Base-by-base conservation (phyloP, 2,888 invertebrate genomes). In the Ectobius pallidus region DNA sequence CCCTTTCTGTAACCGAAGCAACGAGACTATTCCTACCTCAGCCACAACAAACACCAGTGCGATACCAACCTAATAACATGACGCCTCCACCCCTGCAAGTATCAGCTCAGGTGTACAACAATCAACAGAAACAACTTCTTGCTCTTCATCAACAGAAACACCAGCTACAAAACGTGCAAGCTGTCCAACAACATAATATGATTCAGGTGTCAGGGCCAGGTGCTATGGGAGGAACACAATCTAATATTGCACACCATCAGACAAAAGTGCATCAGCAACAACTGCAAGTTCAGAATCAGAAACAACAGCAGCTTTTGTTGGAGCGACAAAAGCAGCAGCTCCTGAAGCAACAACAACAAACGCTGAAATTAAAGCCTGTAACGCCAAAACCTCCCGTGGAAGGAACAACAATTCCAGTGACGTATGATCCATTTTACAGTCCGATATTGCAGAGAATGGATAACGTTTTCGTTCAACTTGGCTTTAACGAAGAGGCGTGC, bases 321-420 rank as follows among this genome's bases (percentile, higher is more conserved):
- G 71, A 73, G 46, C 71, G 74, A 39, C 69, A 68, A n/a, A 32
- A 32, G 7, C 44, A 52, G 49, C 68, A 69, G 46, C 68, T 88
- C 3, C 85, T 88, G 52, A 84, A 86, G 55, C 85, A 88, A 70
- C 89, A 89, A 76, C 88, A 89, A 73, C 84, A 88, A 76, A 87
- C 88, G 58, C 78, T 88, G 58, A 86, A 87, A 9, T 39, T 73
- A 7, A 52, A 55, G 49, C 62, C 69, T n/a, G 42, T 74, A 65
- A 75, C 73, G 44, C 72, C 72, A 42, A 44, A 52, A 30, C 71
- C 75, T 11, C 42, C 69, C 2, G 44, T 52, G 18, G 52, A 25
- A 1, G 72, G 42, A 11, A 69, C 71, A 32, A 72, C 73, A 1
- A 70, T 77, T 52, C 63, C 69, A 18, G 76, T 75, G 22, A 73